Base-by-base conservation (phyloP, 2,113 vertebrate genomes). In the Ophthalmolycus amberensis region DNA sequence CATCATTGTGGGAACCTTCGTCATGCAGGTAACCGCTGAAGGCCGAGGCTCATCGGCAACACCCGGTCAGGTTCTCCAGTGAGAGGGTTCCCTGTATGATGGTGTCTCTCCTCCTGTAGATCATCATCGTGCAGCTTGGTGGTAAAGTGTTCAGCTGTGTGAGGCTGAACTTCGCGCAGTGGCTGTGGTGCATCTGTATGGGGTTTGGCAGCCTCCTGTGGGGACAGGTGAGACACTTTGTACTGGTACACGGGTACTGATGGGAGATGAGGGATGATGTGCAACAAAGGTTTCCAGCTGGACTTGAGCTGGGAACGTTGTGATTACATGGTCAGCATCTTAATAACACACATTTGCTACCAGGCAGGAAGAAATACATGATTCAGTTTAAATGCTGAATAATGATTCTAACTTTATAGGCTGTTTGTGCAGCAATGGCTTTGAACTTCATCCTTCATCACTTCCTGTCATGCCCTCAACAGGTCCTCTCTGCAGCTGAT, bases 121-220 rank as follows among this genome's bases (percentile, higher is more conserved):
- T 99, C 63, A 25, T 99, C 78, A 99, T 99, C 63, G 97, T 99
- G 85, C 97, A 99, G 92, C 98, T 99, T 92, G 98, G 97, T 79
- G 98, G 98, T 50, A 99, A 99, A 79, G 97, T 98, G 60, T 99
- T 99, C 90, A 99, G 98, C 95, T 99, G 98, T 90, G 96, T 97
- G 75, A 88, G 95, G 29, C 96, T 99, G 78, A 95, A 92, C 8
- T 4, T 96, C 67, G 97, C 98, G 73, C 98, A 99, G 64, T 99
- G 98, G 98, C 93, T 99, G 63, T 99, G 98, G 98, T 99, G 98
- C 59, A 80, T 98, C 92, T 97, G 99, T 93, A 94, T 99, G 84
- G 98, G 98, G 80, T 87, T 99, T 81, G 96, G 98, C 90, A 97
- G 96, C 82, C 96, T 99, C 88, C 94, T 99, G 65, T 99, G 98